Evolutionary conservation across 1,140 invertebrate genomes (phyloP), one percentile per base, ranked within the genome.

Genomic region (Neodiprion pinetum): DNA sequence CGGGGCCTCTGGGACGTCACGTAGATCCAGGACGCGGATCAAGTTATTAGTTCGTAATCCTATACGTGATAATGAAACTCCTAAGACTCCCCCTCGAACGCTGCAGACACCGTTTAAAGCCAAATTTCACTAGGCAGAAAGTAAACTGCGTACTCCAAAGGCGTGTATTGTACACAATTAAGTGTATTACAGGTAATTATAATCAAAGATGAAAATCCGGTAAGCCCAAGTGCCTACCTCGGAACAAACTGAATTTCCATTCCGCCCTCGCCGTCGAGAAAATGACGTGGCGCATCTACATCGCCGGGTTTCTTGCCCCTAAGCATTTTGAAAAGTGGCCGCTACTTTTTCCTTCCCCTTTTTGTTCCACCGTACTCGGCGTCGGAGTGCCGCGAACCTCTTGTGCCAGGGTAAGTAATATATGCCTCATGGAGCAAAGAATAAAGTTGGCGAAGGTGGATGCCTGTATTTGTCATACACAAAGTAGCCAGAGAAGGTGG

Each of bases 21-120:
- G 53, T 61, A 61, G 53, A 61, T 61, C 53, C 53, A 61, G 53
- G 53, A 61, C 53, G 53, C 53, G 53, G 53, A 61, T 61, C 53
- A 61, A 61, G 53, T 61, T 61, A 61, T 61, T 61, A 61, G 53
- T 61, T 61, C 53, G 7, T 61, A 9, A 61, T 61, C 53, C 7
- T 61, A 61, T 61, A 61, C 53, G 53, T 61, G 53, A 14, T 61
- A 61, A 61, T 61, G 53, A 61, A 61, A 61, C 53, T 61, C 53
- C 53, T 61, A 61, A 61, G 53, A 17, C 53, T 17, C 4, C 11
- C 1, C 53, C 53, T 61, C 53, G 53, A 61, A 9, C 53, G 8
- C 11, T 12, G 53, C 28, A 40, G 53, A 61, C 11, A 9, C 53
- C 53, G 9, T 61, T 61, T 61, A 61, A 61, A 9, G 53, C n/a